Evolutionary conservation across 2,888 invertebrate species (phyloP), one percentile per base, ranked within the genome.

Genomic region (Lycia hirtaria): DNA sequence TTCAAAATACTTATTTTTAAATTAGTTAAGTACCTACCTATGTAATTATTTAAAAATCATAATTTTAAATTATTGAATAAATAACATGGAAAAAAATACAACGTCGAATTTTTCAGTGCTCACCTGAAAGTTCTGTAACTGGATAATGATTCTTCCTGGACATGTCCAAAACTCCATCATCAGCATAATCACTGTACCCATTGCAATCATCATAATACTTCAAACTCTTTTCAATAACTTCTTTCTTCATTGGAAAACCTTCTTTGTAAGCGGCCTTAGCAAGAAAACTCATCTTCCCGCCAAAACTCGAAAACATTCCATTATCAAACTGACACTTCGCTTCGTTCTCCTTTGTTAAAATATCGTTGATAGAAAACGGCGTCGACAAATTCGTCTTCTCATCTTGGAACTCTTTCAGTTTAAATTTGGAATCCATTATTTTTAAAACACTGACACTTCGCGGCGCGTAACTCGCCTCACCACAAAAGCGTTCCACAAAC

Each of bases 341-440:
- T 58, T 89, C 91, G 48, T 88, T 90, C 74, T 92, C 93, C 65
- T 88, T 91, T n/a, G 94, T 94, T 73, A 95, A 82, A 78, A 95
- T 95, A 72, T 95, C 95, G 70, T 95, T 95, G 52, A 95, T 95
- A 7, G 95, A 95, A 83, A 95, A 95, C 28, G 95, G 95, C 7
- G 95, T 95, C 7, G 93, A 88, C 62, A 90, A 73, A 73, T 70
- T 85, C 0, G 85, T 85, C 67, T 90, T 91, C 64, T 91, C 90
- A 80, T 91, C 89, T 75, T 83, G 84, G 55, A 87, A 78, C 44
- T 88, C 85, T 69, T 85, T 87, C 64, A 80, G 86, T 71, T 88
- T 89, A 50, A 87, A 71, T 80, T 89, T 89, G 20, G 90, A 75
- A 75, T 92, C 91, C 92, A 92, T 92, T 81, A 73, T 78, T 60